phyloP scores from a whole-genome alignment of 2,113 vertebrate species.

The Acanthisitta chloris region DNA sequence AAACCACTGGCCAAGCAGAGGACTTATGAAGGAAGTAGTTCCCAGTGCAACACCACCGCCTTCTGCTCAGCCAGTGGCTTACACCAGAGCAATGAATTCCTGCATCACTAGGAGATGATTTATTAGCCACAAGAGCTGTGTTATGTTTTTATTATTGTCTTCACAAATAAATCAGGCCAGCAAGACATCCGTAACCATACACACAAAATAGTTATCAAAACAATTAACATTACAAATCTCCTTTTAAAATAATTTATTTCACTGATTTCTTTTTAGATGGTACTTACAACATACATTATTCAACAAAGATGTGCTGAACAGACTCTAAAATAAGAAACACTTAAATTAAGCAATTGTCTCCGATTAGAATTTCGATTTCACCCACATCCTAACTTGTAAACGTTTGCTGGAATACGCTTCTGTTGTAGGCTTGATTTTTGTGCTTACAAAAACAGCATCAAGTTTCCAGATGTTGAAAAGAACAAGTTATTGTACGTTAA shows the following conservation, averaged over 20 bases:
- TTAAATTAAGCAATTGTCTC: constrained; percentile 71
- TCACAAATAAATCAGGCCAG: constrained; percentile 58
- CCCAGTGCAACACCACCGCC: neutral
- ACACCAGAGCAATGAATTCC: neutral
- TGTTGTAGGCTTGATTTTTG: constrained; percentile 67
- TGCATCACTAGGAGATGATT: neutral
- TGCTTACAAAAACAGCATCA: constrained; percentile 74
- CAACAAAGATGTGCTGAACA: constrained; percentile 75
- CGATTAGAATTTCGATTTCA: constrained; percentile 47
- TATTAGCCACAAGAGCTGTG: constrained; percentile 26
- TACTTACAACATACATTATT: constrained; percentile 79
- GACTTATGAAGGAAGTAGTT: neutral
- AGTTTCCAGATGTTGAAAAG: constrained; percentile 66
- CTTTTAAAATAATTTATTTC: constrained; percentile 86
- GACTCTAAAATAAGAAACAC: constrained; percentile 76
- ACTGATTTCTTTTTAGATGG: constrained; percentile 67
- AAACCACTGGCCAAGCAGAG: neutral
- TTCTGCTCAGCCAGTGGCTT: neutral
- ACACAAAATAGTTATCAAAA: constrained; percentile 63
- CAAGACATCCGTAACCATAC: constrained; percentile 46
- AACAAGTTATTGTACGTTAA: constrained; percentile 53
- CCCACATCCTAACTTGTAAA: constrained; percentile 59
- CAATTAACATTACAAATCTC: constrained; percentile 66
- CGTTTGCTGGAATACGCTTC: constrained; percentile 61
- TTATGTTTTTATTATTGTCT: constrained; percentile 61